Base-by-base conservation (phyloP, 2,888 invertebrate species). In the Dynastes maya region DNA sequence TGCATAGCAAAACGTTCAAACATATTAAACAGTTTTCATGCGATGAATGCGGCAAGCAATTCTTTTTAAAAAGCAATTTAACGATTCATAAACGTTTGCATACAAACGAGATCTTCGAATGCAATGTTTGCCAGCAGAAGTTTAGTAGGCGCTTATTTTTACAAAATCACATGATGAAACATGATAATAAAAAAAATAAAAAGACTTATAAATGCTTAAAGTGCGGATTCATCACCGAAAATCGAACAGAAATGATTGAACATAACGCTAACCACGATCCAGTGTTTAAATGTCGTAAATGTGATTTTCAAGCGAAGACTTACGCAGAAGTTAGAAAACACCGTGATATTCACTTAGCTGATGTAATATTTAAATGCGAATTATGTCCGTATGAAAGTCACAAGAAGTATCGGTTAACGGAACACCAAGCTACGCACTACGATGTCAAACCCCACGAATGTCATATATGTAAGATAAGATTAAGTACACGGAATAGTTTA, bases 401-500 rank as follows among this genome's bases (percentile, higher is more conserved):
- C 27, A 68, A 68, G 29, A 68, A 68, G 49, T 68, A 51, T 51
- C 22, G 68, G 11, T n/a, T 68, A 13, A 51, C 68, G 1, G 68
- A 68, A 68, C 68, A 68, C 27, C 68, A 68, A 51, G 68, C 68
- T 13, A 68, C 68, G 5, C 68, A 68, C 27, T 68, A 51, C 29
- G 68, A 68, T 51, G 68, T 68, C 2, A 68, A 68, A 68, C 68
- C 68, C 13, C 68, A 68, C 13, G 51, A 68, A 68, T 68, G 68
- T 49, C 40, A 49, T 29, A 68, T 68, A 13, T 68, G 68, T 29
- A 68, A 68, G 13, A 51, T 68, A 11, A 37, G 68, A 68, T 68
- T 68, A 22, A 68, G 68, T 51, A 51, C 68, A 1, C 16, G 68
- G 11, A 68, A 68, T 29, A 68, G 68, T 13, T 51, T 68, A 51